Base-by-base conservation (phyloP, 2,888 invertebrate species). In the Drosophila aldrichi region DNA sequence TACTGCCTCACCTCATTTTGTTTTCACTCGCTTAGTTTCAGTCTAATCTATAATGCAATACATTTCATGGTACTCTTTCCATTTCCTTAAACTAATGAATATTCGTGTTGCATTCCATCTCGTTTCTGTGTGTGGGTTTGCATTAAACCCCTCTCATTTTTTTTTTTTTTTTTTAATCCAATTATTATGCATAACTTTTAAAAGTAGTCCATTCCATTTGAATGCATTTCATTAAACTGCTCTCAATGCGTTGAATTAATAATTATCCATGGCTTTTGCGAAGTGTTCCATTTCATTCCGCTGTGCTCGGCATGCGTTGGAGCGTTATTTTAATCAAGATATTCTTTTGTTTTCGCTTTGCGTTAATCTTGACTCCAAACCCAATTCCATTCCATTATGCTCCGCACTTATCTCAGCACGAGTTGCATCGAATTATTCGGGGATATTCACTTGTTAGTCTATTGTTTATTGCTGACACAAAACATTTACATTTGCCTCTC, bases 401-500 rank as follows among this genome's bases (percentile, higher is more conserved):
- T 38, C 16, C 14, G 29, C 20, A 38, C 36, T 61, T 38, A 46
- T 14, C 38, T 46, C 29, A 12, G 20, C 20, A 57, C 49, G 20
- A 38, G 49, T 44, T 38, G 59, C 54, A 60, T 70, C 54, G 55
- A 48, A 58, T 51, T 54, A 74, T 70, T 40, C 55, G 49, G 60
- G 60, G 38, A n/a, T 38, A 68, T 49, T 58, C 62, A 44, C 44
- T 54, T 49, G 41, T 60, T 55, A 38, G 43, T 36, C 70, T 32
- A 64, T 77, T 73, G 61, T 65, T 77, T 70, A 74, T 74, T 52
- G 22, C 61, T 55, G 55, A 52, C 57, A 38, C 56, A 52, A 32
- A 54, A 67, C 78, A 81, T 85, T 82, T 79, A 58, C 82, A 81
- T 87, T 81, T 71, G 65, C 74, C 62, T 80, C 74, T 74, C 77